Percentiles rank a stretch among this genome's conserved stretches.
Conservation (phyloP, 2,113 vertebrate species). For the Nothocercus julius region DNA sequence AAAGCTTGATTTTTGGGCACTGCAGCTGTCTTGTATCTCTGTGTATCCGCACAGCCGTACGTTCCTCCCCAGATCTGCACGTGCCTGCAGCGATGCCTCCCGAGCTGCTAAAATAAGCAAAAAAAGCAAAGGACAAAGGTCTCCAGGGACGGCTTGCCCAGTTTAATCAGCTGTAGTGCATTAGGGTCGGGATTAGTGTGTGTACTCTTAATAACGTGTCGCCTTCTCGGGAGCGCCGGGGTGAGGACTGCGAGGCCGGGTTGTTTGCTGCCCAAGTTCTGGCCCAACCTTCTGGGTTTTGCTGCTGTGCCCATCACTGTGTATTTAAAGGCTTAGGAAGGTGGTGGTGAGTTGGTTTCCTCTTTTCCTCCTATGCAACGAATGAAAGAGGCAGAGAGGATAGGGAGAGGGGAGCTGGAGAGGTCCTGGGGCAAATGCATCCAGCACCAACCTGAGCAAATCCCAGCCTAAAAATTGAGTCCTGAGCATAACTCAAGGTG, state of each 20-base stretch:
- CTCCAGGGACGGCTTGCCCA: background rate
- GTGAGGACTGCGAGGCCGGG: conserved; percentile 1
- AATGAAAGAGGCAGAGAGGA: background rate
- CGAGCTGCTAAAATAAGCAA: background rate
- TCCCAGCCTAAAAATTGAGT: conserved; percentile 32
- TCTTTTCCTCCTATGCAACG: background rate
- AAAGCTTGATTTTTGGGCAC: conserved; percentile 33
- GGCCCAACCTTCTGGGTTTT: background rate
- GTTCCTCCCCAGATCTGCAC: background rate
- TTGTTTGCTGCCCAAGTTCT: background rate
- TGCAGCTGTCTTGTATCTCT: background rate
- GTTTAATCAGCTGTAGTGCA: conserved; percentile 17
- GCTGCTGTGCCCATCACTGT: background rate
- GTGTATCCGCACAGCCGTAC: background rate
- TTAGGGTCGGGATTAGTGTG: conserved; percentile 36
- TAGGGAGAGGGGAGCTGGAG: background rate
- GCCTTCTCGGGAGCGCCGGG: conserved; percentile 27
- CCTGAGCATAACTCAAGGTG: conserved; percentile 11
- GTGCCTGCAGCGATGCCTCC: background rate
- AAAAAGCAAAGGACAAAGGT: background rate
- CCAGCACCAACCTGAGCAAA: conserved; percentile 61
- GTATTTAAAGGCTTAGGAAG: background rate
- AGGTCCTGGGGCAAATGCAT: background rate
- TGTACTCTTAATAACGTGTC: conserved; percentile 12
- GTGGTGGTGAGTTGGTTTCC: background rate